Percentiles rank a stretch among this genome's conserved stretches.
These are phyloP conservation scores for Resseliella maxima DNA, from an alignment of 2,888 invertebrate species.

Conservation along the genomic window DNA sequence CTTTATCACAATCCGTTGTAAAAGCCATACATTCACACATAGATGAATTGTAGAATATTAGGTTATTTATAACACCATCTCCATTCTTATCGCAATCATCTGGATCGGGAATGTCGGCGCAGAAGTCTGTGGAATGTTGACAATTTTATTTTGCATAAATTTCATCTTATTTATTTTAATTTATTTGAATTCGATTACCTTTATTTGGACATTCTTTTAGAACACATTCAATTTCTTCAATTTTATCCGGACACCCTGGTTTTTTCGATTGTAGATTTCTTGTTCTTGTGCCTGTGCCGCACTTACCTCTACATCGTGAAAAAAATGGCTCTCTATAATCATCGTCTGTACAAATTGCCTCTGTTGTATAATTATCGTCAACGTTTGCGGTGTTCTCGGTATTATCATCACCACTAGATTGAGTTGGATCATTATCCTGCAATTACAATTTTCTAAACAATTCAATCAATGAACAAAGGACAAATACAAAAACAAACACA, in stretches of 20 bases:
- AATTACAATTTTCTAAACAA: no score
- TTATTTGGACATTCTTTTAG: conserved; percentile 40
- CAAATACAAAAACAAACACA: no score
- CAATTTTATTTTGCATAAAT: not conserved
- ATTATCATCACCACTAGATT: no score
- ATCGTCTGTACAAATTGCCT: no score
- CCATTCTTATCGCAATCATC: not conserved
- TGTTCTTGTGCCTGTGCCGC: not conserved
- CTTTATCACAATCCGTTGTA: not conserved
- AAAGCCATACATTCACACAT: not conserved
- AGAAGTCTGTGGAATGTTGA: not conserved
- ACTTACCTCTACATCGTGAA: not conserved
- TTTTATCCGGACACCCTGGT: not conserved
- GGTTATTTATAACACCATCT: not conserved
- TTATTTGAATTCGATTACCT: not conserved
- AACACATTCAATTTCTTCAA: conserved; percentile 54
- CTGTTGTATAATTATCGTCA: no score
- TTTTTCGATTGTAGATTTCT: not conserved
- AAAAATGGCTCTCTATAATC: not conserved
- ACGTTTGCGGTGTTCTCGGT: no score
- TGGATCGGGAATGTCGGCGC: not conserved
- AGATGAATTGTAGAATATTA: not conserved
- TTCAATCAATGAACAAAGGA: no score
- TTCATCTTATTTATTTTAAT: not conserved
- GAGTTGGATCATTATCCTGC: no score